phyloP scores from a whole-genome alignment of 2,797 vertebrate genomes.

The Tapirus indicus region DNA sequence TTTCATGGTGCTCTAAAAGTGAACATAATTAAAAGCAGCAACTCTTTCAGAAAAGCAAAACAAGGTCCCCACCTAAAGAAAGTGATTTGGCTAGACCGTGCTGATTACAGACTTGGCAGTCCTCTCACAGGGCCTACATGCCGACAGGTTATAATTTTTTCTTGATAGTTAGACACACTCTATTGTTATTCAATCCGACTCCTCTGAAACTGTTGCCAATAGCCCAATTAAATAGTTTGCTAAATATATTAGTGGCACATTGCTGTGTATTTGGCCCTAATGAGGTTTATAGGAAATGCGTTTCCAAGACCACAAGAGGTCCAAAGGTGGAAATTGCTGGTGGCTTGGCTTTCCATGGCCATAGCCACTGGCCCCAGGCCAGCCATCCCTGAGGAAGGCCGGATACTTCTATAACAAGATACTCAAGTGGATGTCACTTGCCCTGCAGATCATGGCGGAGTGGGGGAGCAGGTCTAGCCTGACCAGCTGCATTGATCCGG shows the following conservation, averaged over 20 bases:
- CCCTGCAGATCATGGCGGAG: fast-evolving
- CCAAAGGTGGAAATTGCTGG: not conserved
- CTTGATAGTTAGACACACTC: constrained; percentile 35
- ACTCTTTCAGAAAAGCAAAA: constrained; percentile 66
- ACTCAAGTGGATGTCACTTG: fast-evolving
- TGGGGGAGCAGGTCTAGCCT: not conserved
- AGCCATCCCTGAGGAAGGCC: not conserved
- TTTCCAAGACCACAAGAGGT: constrained; percentile 21
- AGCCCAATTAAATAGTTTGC: constrained; percentile 71
- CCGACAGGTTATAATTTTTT: constrained; percentile 28
- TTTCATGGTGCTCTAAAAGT: constrained; percentile 43
- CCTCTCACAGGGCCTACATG: not conserved
- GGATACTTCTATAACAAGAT: not conserved
- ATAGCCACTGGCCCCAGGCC: not conserved
- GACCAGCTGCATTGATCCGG: not conserved
- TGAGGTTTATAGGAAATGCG: constrained; percentile 39
- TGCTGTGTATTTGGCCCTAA: constrained; percentile 33
- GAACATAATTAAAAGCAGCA: constrained; percentile 70
- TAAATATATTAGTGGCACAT: constrained; percentile 56
- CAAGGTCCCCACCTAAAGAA: constrained; percentile 33
- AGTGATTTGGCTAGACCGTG: not conserved
- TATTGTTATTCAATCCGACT: constrained; percentile 67
- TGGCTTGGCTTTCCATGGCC: not conserved
- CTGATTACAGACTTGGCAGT: constrained; percentile 46
- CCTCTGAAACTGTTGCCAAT: constrained; percentile 69